These are phyloP conservation scores for Megalonaias nervosa DNA, from an alignment of 1,140 invertebrate species.

Conservation along the genomic window DNA sequence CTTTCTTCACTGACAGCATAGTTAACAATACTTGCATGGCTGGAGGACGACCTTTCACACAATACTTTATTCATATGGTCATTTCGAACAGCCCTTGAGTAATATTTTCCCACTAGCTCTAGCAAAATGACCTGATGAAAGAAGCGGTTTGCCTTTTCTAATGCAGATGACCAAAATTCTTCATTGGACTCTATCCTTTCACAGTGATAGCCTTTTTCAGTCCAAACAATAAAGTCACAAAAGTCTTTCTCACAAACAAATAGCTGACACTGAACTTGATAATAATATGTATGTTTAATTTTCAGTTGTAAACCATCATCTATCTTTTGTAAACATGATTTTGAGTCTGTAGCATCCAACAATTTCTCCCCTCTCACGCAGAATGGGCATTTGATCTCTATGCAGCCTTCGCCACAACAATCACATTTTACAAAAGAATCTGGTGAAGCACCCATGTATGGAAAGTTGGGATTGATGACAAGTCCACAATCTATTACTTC, in stretches of 20 bases:
- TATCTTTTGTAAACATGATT: no score
- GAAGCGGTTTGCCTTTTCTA: not conserved
- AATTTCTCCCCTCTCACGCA: not conserved
- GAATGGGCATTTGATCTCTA: not conserved
- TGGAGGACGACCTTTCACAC: no score
- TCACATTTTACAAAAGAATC: not conserved
- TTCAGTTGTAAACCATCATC: not conserved
- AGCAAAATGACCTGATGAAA: not conserved
- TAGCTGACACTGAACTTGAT: not conserved
- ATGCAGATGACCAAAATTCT: not conserved
- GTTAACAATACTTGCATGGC: no score
- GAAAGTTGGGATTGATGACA: not conserved
- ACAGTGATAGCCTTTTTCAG: not conserved
- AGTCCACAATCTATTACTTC: not conserved
- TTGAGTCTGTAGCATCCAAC: not conserved
- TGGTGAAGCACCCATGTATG: not conserved
- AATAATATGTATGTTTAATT: not conserved
- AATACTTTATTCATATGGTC: not conserved
- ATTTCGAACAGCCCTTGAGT: not conserved
- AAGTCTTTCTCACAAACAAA: not conserved
- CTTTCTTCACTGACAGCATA: no score
- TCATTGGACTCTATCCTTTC: not conserved
- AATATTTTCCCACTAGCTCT: not conserved
- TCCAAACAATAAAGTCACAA: constrained; percentile 1
- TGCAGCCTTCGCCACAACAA: no score